These are phyloP conservation scores for Ranitomeya imitator DNA, from an alignment of 2,113 vertebrate genomes.

Conservation along the genomic window DNA sequence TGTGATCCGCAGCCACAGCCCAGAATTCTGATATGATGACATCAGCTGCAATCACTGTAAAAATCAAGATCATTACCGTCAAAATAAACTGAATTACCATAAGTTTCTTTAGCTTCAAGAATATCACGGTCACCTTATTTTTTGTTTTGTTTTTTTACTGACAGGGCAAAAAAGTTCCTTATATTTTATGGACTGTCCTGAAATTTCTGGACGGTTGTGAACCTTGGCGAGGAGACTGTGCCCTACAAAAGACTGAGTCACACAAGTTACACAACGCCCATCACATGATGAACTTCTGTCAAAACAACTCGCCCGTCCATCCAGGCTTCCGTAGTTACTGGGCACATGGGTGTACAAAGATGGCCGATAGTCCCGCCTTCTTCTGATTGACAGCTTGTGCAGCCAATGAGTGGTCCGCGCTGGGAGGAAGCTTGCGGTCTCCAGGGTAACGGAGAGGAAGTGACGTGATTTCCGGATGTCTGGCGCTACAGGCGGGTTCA, in stretches of 20 bases:
- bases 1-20: too few species aligned
- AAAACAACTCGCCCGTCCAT: neutral
- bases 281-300: conserved; percentile 11
- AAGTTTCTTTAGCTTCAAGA: too few species aligned
- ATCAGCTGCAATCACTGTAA: too few species aligned
- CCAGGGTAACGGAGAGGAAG: conserved; percentile 33
- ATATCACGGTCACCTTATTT: too few species aligned
- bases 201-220: too few species aligned
- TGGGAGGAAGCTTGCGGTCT: neutral
- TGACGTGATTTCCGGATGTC: conserved; percentile 39
- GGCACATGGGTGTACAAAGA: conserved; percentile 20
- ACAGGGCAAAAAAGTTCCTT: too few species aligned
- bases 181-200: too few species aligned
- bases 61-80: too few species aligned
- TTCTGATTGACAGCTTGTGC: neutral
- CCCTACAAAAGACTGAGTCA: neutral
- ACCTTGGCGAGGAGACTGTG: too few species aligned
- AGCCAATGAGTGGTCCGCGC: neutral
- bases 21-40: too few species aligned
- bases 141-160: too few species aligned
- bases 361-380: conserved; percentile 18
- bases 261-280: neutral
- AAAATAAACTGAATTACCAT: too few species aligned
- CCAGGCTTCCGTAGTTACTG: neutral
- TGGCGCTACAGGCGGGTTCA: neutral